Base-by-base conservation (phyloP, 2,888 invertebrate species). In the Drosophila yooni region DNA sequence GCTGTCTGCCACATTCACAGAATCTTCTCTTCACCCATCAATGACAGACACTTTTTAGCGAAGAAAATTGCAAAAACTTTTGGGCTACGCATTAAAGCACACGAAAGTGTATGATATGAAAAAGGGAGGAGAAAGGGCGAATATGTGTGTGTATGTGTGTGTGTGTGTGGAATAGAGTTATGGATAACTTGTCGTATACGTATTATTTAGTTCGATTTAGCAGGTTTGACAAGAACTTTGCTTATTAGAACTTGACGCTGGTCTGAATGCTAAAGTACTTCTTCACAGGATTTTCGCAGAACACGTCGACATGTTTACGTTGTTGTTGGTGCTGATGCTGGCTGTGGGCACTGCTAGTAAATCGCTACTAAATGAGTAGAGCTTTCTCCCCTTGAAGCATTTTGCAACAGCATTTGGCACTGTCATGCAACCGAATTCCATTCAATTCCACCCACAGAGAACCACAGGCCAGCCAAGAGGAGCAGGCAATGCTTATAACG, bases 321-420 rank as follows among this genome's bases (percentile, higher is more conserved):
- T 68, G 51, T 48, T 36, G 46, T 21, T 61, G 65, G 2, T 25
- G 27, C 29, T 21, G 13, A 21, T 4, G 46, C 21, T 59, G 52
- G 48, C 61, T 38, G 65, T 25, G 40, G 33, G 5, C 33, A 34
- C 51, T 50, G 46, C 62, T 68, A 52, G 69, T 69, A 75, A 81
- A 58, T 81, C 75, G 69, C 83, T 70, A 75, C 88, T 70, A 84
- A 83, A 87, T 77, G 80, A 82, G 72, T 74, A 71, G 57, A 56
- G 52, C 33, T 50, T 29, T 29, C n/a, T 43, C 50, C 50, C 58
- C 74, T 65, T 21, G 46, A 53, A 63, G 51, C 72, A 66, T 75
- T 81, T 79, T 79, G 84, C 79, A 82, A 69, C 79, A 71, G 76
- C 82, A 82, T 82, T 84, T 76, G 76, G 69, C 75, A 52, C 40